Evolutionary conservation across 2,888 invertebrate species (phyloP).

Genomic region (Diogma glabrata): DNA sequence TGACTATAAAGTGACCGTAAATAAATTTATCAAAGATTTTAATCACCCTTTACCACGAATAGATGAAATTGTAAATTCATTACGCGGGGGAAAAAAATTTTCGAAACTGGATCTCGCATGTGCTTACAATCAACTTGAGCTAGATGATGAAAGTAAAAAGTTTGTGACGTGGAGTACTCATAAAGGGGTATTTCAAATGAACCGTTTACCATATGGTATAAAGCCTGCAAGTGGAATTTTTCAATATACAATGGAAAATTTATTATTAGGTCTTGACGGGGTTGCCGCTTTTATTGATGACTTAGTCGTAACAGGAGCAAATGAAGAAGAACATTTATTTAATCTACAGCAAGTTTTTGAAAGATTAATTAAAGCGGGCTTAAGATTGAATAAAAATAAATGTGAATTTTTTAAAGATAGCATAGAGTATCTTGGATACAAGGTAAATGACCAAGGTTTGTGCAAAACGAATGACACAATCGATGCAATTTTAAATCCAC

Average conservation of each 20-base stretch:
- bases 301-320: conserved; percentile 23
- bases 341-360: conserved; percentile 17
- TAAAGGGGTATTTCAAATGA: background rate
- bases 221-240: conserved; percentile 31
- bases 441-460: conserved; percentile 24
- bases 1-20: conserved; percentile 21
- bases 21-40: too few relatives aligned
- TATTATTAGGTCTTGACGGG: conserved; percentile 21
- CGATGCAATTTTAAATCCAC: background rate
- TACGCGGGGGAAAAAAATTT: conserved; percentile 16
- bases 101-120: background rate
- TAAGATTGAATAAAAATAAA: conserved; percentile 24
- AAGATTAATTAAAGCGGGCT: conserved; percentile 13
- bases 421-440: conserved; percentile 25
- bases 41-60: conserved; percentile 24
- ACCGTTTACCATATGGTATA: conserved; percentile 26
- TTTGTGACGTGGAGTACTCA: too few relatives aligned
- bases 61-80: conserved; percentile 23
- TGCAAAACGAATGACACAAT: conserved; percentile 3
- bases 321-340: conserved; percentile 19
- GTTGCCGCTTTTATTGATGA: conserved; percentile 23
- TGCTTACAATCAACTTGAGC: background rate
- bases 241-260: conserved; percentile 27
- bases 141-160: conserved; percentile 22
- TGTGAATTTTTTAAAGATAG: conserved; percentile 22